Base-by-base conservation (phyloP, 2,797 vertebrate genomes). In the Notolabrus celidotus region DNA sequence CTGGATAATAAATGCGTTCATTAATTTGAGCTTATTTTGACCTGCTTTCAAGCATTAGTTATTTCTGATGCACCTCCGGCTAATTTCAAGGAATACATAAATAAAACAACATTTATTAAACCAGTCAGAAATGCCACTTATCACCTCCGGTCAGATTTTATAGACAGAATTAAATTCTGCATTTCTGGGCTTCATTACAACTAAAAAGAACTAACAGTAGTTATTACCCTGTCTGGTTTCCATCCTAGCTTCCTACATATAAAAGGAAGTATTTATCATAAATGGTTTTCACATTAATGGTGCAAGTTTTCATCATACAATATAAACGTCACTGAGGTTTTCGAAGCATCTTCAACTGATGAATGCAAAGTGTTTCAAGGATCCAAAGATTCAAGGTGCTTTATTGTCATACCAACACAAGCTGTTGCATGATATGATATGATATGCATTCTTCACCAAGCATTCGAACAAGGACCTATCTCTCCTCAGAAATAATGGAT, bases 11-110 rank as follows among this genome's bases (percentile, higher is more conserved):
- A 16, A 58, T 16, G 36, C 27, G 22, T 53, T 27, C 56, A 73
- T 77, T 70, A 38, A 66, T 79, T 74, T 68, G 27, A 67, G 6
- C 43, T 57, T 17, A 57, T 67, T 59, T 7, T 72, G 58, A 62
- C 31, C 11, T 23, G 27, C 61, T 69, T 62, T n/a, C 42, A 36
- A 59, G 59, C 17, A 15, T 51, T 59, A 75, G 4, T 70, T n/a
- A 50, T 33, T 79, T 9, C 9, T 15, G 50, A 29, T 66, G 29
- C 20, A 49, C 46, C 46, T 50, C 11, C 0, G 14, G 20, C 39
- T 68, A 33, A 64, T 47, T 66, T 20, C 23, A 67, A 3, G 10
- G n/a, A 50, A 69, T 60, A 17, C 14, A 55, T 51, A 10, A 59
- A 46, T 38, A 8, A 54, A 65, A 38, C 33, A 52, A 31, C 25